These are phyloP conservation scores for Steinernema khuongi DNA, from an alignment of 1,140 invertebrate genomes.

Conservation along the genomic window DNA sequence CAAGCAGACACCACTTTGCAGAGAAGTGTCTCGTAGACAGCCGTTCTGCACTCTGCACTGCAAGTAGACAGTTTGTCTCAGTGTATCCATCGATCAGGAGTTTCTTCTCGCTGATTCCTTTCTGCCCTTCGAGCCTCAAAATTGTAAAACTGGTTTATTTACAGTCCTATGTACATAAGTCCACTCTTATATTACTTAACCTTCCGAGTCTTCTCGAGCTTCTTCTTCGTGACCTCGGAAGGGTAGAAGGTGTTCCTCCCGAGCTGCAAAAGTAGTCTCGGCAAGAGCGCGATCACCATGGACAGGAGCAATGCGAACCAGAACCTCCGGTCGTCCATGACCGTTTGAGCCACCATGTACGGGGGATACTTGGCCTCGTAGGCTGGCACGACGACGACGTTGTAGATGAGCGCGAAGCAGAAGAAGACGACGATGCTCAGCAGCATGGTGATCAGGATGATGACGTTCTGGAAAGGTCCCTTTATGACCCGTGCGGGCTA, in stretches of 20 bases:
- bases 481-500: not conserved
- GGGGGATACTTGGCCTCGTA: conserved; percentile 15
- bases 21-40: too few species aligned
- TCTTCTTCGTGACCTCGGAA: not conserved
- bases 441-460: conserved; percentile 32
- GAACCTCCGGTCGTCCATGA: conserved; percentile 4
- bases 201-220: not conserved
- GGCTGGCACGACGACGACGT: conserved; percentile 28
- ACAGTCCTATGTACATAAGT: not conserved
- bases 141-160: not conserved
- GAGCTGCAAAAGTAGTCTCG: not conserved
- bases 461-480: conserved; percentile 28
- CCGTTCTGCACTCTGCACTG: too few species aligned
- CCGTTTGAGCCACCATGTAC: not conserved
- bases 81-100: too few species aligned
- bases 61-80: too few species aligned
- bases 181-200: not conserved
- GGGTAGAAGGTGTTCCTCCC: not conserved
- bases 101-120: too few species aligned
- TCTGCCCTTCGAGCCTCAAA: not conserved
- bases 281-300: not conserved
- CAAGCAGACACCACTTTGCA: too few species aligned
- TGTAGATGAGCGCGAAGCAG: conserved; percentile 39
- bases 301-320: conserved; percentile 4
- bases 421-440: conserved; percentile 36